A percentile compares a stretch with the other conserved stretches of the same genome.
Evolutionary conservation across 2,113 vertebrate genomes (phyloP).

Genomic region (Elephas maximus): DNA sequence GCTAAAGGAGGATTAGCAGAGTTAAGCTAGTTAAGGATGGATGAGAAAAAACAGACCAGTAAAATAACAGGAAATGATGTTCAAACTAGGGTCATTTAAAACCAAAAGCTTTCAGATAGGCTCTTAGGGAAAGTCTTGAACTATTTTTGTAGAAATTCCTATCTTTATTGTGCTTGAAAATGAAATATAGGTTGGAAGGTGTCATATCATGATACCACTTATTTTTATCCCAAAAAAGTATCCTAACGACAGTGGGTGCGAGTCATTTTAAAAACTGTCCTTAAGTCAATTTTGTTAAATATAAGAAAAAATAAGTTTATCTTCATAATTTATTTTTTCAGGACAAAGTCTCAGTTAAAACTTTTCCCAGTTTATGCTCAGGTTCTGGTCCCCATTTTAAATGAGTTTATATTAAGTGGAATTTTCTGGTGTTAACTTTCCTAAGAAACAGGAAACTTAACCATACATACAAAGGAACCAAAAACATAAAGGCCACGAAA

Average conservation of each 20-base stretch:
- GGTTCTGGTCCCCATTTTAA: neutral
- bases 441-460: neutral
- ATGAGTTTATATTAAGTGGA: neutral
- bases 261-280: neutral
- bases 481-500: neutral
- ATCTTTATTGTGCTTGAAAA: neutral
- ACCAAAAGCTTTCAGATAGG: neutral
- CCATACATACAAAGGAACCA: neutral
- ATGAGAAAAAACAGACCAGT: neutral
- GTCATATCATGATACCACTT: neutral
- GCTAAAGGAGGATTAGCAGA: neutral
- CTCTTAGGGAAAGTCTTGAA: neutral
- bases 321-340: too few relatives aligned
- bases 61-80: neutral
- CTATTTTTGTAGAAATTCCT: neutral
- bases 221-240: slow-evolving; percentile 24
- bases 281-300: neutral
- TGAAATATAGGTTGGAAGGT: slow-evolving; percentile 2
- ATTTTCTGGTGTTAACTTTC: neutral
- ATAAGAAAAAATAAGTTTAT: neutral
- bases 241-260: neutral
- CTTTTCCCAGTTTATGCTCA: too few relatives aligned
- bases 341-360: too few relatives aligned
- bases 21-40: neutral
- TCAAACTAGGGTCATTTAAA: slow-evolving; percentile 1